Evolutionary conservation across 1,140 invertebrate species (phyloP).

Genomic region (Microvelia longipes): DNA sequence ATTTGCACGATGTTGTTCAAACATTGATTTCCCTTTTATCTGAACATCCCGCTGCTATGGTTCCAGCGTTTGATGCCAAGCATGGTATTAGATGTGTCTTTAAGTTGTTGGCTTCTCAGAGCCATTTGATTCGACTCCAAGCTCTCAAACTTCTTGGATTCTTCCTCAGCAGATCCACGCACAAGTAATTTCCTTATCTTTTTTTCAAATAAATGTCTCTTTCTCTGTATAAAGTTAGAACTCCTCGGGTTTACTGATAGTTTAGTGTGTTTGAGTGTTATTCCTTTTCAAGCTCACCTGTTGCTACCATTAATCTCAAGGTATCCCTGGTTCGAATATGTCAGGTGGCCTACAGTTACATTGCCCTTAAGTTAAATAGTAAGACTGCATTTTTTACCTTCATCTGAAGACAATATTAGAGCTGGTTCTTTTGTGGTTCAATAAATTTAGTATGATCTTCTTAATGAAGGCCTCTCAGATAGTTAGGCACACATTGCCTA

Average conservation of each 20-base stretch:
- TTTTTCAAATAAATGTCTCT: slow-evolving; percentile 24
- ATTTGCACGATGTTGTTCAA: slow-evolving; percentile 92
- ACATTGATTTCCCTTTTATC: slow-evolving; percentile 94
- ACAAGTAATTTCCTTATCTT: no score
- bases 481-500: no score
- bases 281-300: not conserved
- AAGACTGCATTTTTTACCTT: no score
- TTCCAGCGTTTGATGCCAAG: slow-evolving; percentile 95
- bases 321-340: no score
- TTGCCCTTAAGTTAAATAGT: no score
- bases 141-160: slow-evolving; percentile 89
- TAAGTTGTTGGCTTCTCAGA: slow-evolving; percentile 86
- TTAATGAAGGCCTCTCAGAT: no score
- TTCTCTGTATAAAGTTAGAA: slow-evolving; percentile 8
- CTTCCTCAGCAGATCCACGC: slow-evolving; percentile 85
- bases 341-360: no score
- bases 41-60: slow-evolving; percentile 95
- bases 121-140: slow-evolving; percentile 87
- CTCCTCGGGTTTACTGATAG: no score
- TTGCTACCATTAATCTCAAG: no score
- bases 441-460: no score
- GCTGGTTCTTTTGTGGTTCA: no score
- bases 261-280: not conserved
- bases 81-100: slow-evolving; percentile 91
- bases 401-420: no score